phyloP scores from a whole-genome alignment of 2,888 invertebrate species.

The Cepaea hortensis region DNA sequence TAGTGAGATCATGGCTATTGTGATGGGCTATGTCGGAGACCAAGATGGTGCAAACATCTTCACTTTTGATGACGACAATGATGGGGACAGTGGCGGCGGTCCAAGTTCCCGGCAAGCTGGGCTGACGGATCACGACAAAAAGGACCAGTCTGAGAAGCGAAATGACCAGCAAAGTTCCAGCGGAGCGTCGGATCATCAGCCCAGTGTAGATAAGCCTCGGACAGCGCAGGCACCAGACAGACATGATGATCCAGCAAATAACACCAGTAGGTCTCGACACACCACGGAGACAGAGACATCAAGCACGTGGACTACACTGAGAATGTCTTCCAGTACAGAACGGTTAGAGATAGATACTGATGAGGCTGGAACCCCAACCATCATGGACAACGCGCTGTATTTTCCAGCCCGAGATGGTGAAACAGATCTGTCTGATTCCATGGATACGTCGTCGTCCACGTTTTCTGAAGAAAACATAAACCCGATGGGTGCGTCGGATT shows the following conservation, averaged over 20 bases:
- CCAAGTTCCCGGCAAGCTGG: neutral
- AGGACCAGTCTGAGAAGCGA: neutral
- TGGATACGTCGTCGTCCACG: constrained; percentile 24
- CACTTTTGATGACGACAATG: neutral
- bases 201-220: neutral
- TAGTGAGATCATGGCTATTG: constrained; percentile 21
- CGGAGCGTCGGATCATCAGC: neutral
- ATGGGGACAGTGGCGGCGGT: constrained; percentile 13
- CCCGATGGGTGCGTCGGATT: constrained; percentile 1
- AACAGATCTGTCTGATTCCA: neutral
- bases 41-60: neutral
- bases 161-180: neutral
- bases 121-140: neutral
- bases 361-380: neutral
- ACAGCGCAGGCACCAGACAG: neutral
- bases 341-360: neutral
- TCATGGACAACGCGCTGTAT: constrained; percentile 20
- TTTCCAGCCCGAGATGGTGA: neutral
- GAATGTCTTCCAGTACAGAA: neutral
- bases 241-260: neutral
- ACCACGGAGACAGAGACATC: neutral
- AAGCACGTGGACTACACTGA: neutral
- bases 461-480: constrained; percentile 23
- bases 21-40: constrained; percentile 37
- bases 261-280: too few species aligned